Conservation (phyloP, 2,888 invertebrate species). For the Lithosia quadra region DNA sequence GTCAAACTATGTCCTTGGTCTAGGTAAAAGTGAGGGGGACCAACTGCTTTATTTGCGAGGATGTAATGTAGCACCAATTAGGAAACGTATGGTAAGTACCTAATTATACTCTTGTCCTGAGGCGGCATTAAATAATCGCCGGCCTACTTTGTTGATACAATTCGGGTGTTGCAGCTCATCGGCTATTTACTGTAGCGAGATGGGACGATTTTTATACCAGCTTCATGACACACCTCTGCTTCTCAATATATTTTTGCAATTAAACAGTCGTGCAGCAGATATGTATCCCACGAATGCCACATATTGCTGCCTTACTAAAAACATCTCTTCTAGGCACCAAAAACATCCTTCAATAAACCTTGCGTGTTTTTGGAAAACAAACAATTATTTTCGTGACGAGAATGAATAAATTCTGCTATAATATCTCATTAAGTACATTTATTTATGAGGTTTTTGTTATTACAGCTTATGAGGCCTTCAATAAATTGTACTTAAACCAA, state of each 20-base stretch:
- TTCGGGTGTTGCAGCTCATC: neutral
- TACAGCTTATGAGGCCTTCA: conserved; percentile 53
- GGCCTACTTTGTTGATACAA: neutral
- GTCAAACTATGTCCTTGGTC: too few relatives aligned
- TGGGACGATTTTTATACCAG: neutral
- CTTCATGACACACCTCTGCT: neutral
- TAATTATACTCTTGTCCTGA: neutral
- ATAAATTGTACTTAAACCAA: conserved; percentile 65
- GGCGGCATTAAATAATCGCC: neutral
- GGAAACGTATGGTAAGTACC: neutral
- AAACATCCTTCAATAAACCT: too few relatives aligned
- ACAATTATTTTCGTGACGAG: neutral
- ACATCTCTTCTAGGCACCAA: too few relatives aligned
- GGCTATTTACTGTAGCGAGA: neutral
- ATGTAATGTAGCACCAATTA: neutral
- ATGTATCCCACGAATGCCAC: too few relatives aligned
- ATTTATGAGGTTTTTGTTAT: conserved; percentile 63
- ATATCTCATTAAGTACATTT: conserved; percentile 50
- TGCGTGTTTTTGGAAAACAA: too few relatives aligned
- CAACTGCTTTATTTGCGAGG: neutral
- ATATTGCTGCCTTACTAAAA: too few relatives aligned
- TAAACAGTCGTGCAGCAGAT: too few relatives aligned
- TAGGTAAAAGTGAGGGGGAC: too few relatives aligned
- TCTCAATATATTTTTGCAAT: too few relatives aligned
- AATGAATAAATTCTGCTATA: conserved; percentile 45